Conservation (phyloP, 2,888 invertebrate species). For the Acleris laterana region DNA sequence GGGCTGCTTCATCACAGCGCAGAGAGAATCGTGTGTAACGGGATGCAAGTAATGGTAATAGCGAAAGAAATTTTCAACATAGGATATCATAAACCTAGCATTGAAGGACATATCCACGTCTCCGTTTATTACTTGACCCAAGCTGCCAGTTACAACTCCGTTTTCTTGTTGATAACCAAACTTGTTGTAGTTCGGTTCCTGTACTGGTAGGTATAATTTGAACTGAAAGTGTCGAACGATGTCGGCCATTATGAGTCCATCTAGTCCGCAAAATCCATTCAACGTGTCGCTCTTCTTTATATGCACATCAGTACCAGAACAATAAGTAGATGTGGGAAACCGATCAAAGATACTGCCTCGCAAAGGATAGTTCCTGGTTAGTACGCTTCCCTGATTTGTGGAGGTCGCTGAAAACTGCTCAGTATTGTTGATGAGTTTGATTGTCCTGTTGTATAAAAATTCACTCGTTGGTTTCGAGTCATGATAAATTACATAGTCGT, state of each 20-base stretch:
- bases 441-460: slow-evolving; percentile 53
- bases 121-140: slow-evolving; percentile 50
- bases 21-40: slow-evolving; percentile 51
- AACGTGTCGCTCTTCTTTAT: slow-evolving; percentile 42
- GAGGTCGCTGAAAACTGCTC: slow-evolving; percentile 35
- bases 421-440: slow-evolving; percentile 45
- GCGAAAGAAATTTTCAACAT: slow-evolving; percentile 37
- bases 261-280: slow-evolving; percentile 57
- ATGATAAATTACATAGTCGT: slow-evolving; percentile 47
- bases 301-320: slow-evolving; percentile 49
- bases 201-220: slow-evolving; percentile 43
- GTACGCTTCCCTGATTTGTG: slow-evolving; percentile 39
- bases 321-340: slow-evolving; percentile 57
- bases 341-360: slow-evolving; percentile 53
- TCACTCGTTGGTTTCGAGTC: slow-evolving; percentile 43
- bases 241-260: slow-evolving; percentile 58
- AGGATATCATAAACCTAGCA: slow-evolving; percentile 58
- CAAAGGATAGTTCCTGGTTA: slow-evolving; percentile 55
- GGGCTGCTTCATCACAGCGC: slow-evolving; percentile 51
- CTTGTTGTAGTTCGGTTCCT: slow-evolving; percentile 39
- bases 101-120: slow-evolving; percentile 63
- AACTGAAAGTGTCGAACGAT: slow-evolving; percentile 52
- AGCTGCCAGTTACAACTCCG: slow-evolving; percentile 48
- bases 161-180: slow-evolving; percentile 48
- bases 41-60: slow-evolving; percentile 49